Evolutionary conservation across 2,888 invertebrate species (phyloP), one percentile per base, ranked within the genome.

Genomic region (Hemithea aestivaria): DNA sequence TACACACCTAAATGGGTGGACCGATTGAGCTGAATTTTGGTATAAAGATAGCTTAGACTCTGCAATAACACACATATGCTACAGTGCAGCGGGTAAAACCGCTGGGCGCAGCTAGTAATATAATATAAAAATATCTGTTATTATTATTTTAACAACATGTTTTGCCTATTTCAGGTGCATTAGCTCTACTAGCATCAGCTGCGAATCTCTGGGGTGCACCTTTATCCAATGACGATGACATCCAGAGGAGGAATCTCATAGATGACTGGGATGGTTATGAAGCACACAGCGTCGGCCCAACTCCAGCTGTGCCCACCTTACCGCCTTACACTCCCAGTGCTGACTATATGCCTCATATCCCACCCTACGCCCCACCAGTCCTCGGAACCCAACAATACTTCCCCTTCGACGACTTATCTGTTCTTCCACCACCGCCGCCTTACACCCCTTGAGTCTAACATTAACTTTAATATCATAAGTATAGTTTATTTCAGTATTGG

Each of bases 121-220:
- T 16, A 4, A 2, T 5, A 16, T 16, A 16, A 16, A 16, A 16
- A 16, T 4, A 16, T 16, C 5, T 16, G 3, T 4, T 16, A 16
- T 4, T 4, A 16, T 16, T 5, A 16, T 16, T 16, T 16, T 5
- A 16, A 16, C 5, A 16, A 16, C 3, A 4, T 16, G 2, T 16
- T 16, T 5, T 4, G 2, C 16, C 7, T n/a, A 33, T 49, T 87
- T 7, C 88, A 87, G 93, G 93, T 58, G 90, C 90, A 26, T 75
- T 92, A 29, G 89, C 92, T 24, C 81, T 93, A 30, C 65, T 92
- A 53, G 92, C 92, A 4, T 90, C 92, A 7, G 92, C 93, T 10
- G 91, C 91, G 51, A 92, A 91, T 58, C 74, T 93, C 27, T 88
- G 93, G 71, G 87, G 90, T 48, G 89, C 89, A 43, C 88, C 89